Conservation (phyloP, 2,888 invertebrate species). For the Sphinx pinastri region DNA sequence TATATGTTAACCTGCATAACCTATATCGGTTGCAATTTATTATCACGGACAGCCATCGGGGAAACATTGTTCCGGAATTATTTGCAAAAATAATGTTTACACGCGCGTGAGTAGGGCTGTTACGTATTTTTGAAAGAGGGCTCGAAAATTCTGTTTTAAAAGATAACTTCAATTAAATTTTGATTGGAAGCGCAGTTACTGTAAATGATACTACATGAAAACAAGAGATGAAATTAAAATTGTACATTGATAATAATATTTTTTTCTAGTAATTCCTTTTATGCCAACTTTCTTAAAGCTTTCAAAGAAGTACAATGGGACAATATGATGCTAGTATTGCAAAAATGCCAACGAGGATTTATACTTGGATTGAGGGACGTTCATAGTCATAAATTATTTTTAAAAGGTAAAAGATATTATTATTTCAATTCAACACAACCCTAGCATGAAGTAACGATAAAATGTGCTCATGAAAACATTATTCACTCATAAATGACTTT, state of each 20-base stretch:
- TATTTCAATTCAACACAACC: neutral
- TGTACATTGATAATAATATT: too few species aligned
- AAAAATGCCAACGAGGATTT: too few species aligned
- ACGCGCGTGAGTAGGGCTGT: conserved; percentile 3
- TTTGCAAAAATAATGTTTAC: conserved; percentile 20
- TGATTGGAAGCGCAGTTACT: neutral
- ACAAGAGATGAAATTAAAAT: too few species aligned
- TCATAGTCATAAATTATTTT: too few species aligned
- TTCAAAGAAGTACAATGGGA: too few species aligned
- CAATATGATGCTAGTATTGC: too few species aligned
- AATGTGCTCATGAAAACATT: neutral
- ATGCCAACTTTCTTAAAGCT: too few species aligned
- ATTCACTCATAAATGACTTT: conserved; percentile 4
- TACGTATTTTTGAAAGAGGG: neutral
- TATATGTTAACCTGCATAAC: conserved; percentile 18
- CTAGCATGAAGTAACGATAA: neutral
- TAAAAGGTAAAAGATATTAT: neutral
- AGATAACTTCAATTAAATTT: too few species aligned
- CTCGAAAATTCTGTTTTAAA: too few species aligned
- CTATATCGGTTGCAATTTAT: conserved; percentile 38
- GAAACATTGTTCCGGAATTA: conserved; percentile 17
- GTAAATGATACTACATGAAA: too few species aligned
- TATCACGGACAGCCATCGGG: conserved; percentile 27
- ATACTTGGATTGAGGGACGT: too few species aligned
- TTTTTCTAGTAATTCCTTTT: too few species aligned